Evolutionary conservation across 2,888 invertebrate species (phyloP).

Genomic region (Dicyrtomina minuta): DNA sequence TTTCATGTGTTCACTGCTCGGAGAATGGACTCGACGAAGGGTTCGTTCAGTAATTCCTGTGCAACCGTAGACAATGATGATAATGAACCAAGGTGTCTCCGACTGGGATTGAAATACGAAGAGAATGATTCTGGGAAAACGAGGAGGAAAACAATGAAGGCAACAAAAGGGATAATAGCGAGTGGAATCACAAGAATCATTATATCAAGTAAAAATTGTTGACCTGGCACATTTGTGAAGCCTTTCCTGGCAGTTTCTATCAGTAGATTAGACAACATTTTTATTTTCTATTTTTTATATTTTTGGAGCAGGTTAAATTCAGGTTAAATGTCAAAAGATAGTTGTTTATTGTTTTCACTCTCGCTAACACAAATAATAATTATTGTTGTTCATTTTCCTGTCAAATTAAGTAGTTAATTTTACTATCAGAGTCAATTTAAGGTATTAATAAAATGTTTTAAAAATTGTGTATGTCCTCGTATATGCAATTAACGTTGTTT

Average conservation of each 20-base stretch:
- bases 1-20: not conserved
- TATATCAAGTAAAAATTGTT: constrained; percentile 47
- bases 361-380: too few relatives aligned
- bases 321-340: too few relatives aligned
- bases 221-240: constrained; percentile 51
- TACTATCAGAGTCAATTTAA: too few relatives aligned
- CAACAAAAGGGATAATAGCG: constrained; percentile 47
- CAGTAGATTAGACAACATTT: not conserved
- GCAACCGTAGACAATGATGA: too few relatives aligned
- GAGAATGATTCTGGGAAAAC: constrained; percentile 43
- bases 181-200: constrained; percentile 43
- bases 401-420: too few relatives aligned
- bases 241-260: constrained; percentile 1
- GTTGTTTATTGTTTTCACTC: too few relatives aligned
- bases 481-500: too few relatives aligned
- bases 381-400: too few relatives aligned
- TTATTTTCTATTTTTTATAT: constrained; percentile 4
- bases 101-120: not conserved
- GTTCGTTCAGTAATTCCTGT: constrained; percentile 1
- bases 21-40: constrained; percentile 1
- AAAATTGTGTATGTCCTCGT: too few relatives aligned
- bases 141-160: constrained; percentile 43
- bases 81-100: too few relatives aligned
- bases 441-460: too few relatives aligned
- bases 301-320: too few relatives aligned